Conservation (phyloP, 64 coral and sea anemone genomes). For the Montipora cactus region DNA sequence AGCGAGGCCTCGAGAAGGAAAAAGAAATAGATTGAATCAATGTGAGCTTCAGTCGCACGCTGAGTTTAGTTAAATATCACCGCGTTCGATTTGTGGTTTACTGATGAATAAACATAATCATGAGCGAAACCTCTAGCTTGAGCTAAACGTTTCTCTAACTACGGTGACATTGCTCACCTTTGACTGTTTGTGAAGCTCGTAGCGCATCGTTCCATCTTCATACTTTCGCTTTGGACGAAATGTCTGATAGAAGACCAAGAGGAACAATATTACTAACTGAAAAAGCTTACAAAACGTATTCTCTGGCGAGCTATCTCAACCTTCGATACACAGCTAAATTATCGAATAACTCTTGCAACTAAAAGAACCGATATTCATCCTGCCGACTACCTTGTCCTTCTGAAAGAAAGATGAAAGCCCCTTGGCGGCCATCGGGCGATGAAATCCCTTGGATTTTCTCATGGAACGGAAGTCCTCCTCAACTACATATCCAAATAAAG, state of each 20-base stretch:
- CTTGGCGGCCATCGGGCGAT: slow-evolving; percentile 78
- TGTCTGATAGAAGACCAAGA: slow-evolving; percentile 73
- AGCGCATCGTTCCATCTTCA: slow-evolving; percentile 87
- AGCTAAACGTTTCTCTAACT: not conserved
- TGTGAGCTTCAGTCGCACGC: not conserved
- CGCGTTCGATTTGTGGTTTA: not conserved
- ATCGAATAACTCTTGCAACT: not conserved
- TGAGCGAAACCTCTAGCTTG: not conserved
- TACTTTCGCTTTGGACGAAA: slow-evolving; percentile 97
- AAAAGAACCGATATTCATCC: not conserved
- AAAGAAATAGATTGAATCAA: slow-evolving; percentile 14
- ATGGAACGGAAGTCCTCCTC: slow-evolving; percentile 56
- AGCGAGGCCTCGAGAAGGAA: slow-evolving; percentile 81
- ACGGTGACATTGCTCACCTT: slow-evolving; percentile 67
- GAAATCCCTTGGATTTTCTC: slow-evolving; percentile 42
- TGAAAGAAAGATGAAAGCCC: slow-evolving; percentile 86
- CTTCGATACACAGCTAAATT: not conserved
- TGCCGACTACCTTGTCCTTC: slow-evolving; percentile 84
- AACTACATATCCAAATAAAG: slow-evolving; percentile 64
- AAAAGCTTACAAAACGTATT: not conserved
- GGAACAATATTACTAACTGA: not conserved
- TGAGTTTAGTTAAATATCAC: not conserved
- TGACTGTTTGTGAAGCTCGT: slow-evolving; percentile 97
- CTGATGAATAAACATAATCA: slow-evolving; percentile 11
- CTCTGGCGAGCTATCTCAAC: not conserved